Base-by-base conservation (phyloP, 2,113 vertebrate genomes). In the Spea bombifrons region DNA sequence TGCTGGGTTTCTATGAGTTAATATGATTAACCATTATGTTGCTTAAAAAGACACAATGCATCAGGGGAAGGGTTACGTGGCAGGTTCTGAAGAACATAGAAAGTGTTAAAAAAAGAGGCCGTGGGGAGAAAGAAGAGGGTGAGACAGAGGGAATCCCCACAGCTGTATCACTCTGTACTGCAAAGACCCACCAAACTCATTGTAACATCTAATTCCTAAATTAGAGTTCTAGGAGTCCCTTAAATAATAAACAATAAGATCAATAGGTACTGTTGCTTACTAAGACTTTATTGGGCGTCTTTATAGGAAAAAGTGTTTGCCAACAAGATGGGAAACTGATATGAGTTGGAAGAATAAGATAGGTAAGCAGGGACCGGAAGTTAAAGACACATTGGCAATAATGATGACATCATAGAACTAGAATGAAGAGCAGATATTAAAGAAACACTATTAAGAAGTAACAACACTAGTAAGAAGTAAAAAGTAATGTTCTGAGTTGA, bases 161-260 rank as follows among this genome's bases (percentile, higher is more conserved):
- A 87, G 87, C 87, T 89, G 86, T 84, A 89, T 88, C 87, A 69
- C 77, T 85, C 86, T 45, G 81, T 85, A 81, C 83, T 77, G 75
- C 85, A 84, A 71, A 84, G 75, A 73, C n/a, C 75, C 63, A 69
- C 48, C 17, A 59, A n/a, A 30, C 49, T 15, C 5, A 65, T 65
- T 5, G 12, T 65, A 16, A 16, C 8, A 30, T 2, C 55, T 59
- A 13, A 9, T 7, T 5, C 63, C 15, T 5, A 65, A 5, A 65
- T 65, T 4, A 17, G 9, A 65, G 16, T 65, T 30, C n/a, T 17
- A 65, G n/a, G 4, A 30, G 6, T 65, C 30, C 16, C 5, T 65
- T 5, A 65, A 65, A 30, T 5, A 5, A 57, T 5, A 5, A n/a
- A n/a, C n/a, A 5, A 10, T 10, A 59, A 59, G 55, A 12, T 59